phyloP scores from a whole-genome alignment of 2,113 vertebrate genomes.

The Paramisgurnus dabryanus region DNA sequence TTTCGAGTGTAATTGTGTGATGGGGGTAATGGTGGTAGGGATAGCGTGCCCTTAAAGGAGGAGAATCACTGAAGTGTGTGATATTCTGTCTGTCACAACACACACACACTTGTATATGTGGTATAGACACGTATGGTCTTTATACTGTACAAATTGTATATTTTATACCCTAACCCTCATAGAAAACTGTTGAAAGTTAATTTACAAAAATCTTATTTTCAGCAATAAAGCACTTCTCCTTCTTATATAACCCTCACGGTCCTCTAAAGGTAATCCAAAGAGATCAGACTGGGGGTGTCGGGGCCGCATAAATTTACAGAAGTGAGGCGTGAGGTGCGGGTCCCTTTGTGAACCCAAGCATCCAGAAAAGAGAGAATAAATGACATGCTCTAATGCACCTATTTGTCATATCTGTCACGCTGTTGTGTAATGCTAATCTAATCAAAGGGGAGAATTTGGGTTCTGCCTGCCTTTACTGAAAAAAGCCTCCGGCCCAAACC shows the following conservation, averaged over 20 bases:
- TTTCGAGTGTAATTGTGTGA: neutral
- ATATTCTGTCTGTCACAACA: neutral
- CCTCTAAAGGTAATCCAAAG: slow-evolving; percentile 62
- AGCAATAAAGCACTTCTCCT: slow-evolving; percentile 63
- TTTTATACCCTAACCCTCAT: too few relatives aligned
- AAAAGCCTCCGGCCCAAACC: slow-evolving; percentile 33
- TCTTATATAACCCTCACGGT: slow-evolving; percentile 19
- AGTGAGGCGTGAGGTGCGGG: slow-evolving; percentile 54
- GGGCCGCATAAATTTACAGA: slow-evolving; percentile 62
- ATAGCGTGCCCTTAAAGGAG: slow-evolving; percentile 29
- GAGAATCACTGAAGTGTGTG: slow-evolving; percentile 38
- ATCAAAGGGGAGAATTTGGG: slow-evolving; percentile 80
- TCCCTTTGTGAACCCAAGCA: slow-evolving; percentile 57
- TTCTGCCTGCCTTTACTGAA: slow-evolving; percentile 28
- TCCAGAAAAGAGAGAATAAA: slow-evolving; percentile 73
- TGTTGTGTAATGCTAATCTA: slow-evolving; percentile 90
- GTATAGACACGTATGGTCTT: too few relatives aligned
- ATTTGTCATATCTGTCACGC: slow-evolving; percentile 90
- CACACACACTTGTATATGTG: neutral
- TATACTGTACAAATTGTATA: too few relatives aligned
- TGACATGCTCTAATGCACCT: slow-evolving; percentile 85
- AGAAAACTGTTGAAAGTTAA: too few relatives aligned
- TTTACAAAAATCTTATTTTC: neutral
- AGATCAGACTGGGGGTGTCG: slow-evolving; percentile 72
- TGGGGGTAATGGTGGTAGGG: slow-evolving; percentile 24